Evolutionary conservation across 2,888 invertebrate genomes (phyloP).

Genomic region (Meloe dianella): DNA sequence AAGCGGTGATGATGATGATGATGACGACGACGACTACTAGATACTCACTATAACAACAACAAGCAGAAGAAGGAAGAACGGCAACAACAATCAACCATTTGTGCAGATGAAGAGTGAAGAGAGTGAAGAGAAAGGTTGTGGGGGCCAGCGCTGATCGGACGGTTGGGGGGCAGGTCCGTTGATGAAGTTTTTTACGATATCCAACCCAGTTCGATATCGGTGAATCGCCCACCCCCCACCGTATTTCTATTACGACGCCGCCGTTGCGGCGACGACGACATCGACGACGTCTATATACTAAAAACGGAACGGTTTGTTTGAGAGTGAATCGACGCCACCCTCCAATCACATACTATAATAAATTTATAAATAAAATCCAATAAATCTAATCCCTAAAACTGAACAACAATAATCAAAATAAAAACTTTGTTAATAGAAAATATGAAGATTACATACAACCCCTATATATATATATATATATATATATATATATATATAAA

Average conservation of each 20-base stretch:
- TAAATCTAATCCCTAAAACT: not conserved
- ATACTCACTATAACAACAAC: too few species aligned
- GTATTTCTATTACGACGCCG: constrained; percentile 40
- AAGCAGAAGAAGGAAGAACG: too few species aligned
- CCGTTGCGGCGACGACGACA: constrained; percentile 26
- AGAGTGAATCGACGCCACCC: constrained; percentile 9
- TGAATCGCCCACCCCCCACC: constrained; percentile 31
- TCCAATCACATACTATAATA: constrained; percentile 4
- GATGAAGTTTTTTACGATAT: constrained; percentile 58
- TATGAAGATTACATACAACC: not conserved
- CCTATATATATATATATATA: constrained; percentile 28
- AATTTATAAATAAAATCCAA: constrained; percentile 16
- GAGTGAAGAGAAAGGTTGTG: constrained; percentile 28
- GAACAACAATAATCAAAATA: constrained; percentile 4
- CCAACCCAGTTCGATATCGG: constrained; percentile 54
- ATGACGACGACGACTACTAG: not conserved
- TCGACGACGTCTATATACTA: constrained; percentile 27
- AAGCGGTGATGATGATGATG: not conserved
- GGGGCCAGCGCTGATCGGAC: constrained; percentile 41
- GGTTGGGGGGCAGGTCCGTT: constrained; percentile 46
- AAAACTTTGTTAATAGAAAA: not conserved
- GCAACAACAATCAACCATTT: not conserved
- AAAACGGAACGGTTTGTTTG: constrained; percentile 15
- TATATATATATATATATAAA: constrained; percentile 54
- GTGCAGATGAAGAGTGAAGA: not conserved